Percentiles rank a stretch among this genome's conserved stretches.
Evolutionary conservation across 2,113 vertebrate genomes (phyloP).

Genomic region (Takifugu bimaculatus): DNA sequence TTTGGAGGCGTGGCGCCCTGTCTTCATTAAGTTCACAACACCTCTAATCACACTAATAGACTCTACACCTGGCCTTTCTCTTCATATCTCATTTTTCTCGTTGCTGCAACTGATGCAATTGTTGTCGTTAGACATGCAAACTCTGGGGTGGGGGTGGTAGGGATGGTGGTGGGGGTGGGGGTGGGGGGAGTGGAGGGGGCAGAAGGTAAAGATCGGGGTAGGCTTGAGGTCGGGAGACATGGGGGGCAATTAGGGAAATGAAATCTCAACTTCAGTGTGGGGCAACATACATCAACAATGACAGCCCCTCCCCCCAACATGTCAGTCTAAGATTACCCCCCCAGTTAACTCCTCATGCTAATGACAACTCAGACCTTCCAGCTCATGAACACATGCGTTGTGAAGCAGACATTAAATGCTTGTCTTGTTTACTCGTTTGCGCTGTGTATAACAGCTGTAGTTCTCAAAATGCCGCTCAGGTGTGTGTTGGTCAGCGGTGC

Average conservation of each 20-base stretch:
- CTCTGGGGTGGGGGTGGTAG: constrained; percentile 5
- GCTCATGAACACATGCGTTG: background rate
- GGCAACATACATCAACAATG: constrained; percentile 61
- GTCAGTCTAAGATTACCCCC: constrained; percentile 65
- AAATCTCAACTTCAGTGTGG: constrained; percentile 60
- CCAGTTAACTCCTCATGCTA: constrained; percentile 2
- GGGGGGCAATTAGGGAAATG: constrained; percentile 67
- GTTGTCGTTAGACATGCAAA: constrained; percentile 18
- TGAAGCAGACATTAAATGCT: no score
- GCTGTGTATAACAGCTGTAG: no score
- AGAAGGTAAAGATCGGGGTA: constrained; percentile 23
- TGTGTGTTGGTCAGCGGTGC: no score
- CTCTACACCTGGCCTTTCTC: constrained; percentile 23
- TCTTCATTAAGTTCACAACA: constrained; percentile 14
- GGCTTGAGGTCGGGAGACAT: constrained; percentile 3
- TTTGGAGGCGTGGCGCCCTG: background rate
- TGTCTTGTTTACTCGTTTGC: no score
- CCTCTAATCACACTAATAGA: constrained; percentile 18
- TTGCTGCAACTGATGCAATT: constrained; percentile 24
- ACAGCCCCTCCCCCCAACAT: constrained; percentile 63
- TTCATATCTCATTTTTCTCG: background rate
- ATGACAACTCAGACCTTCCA: background rate
- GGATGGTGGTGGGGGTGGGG: background rate
- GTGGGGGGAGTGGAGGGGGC: constrained; percentile 1
- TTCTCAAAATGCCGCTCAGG: no score